phyloP scores from a whole-genome alignment of 1,140 invertebrate species.

The Charaxes varanes region DNA sequence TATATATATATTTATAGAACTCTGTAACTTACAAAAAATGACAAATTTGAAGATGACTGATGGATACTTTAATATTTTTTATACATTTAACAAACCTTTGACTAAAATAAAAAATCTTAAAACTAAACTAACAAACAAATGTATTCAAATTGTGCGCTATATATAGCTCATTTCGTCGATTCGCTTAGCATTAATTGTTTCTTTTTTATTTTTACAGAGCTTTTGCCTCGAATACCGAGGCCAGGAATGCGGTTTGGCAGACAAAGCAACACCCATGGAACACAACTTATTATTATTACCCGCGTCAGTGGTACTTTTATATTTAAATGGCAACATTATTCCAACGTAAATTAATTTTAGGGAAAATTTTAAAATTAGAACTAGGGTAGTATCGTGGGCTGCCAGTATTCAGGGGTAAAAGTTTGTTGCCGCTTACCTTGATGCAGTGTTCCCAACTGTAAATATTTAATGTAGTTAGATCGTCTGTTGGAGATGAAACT shows the following conservation, averaged over 20 bases:
- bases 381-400: constrained; percentile 22
- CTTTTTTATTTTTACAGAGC: constrained; percentile 45
- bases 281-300: constrained; percentile 27
- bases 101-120: too few species aligned
- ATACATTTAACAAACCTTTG: too few species aligned
- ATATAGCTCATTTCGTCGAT: too few species aligned
- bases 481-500: constrained; percentile 31
- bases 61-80: too few species aligned
- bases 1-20: too few species aligned
- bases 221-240: constrained; percentile 59
- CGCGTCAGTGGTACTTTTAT: constrained; percentile 25
- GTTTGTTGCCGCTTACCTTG: constrained; percentile 25
- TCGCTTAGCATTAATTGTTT: constrained; percentile 11
- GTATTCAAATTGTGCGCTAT: too few species aligned
- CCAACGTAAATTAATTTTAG: constrained; percentile 33
- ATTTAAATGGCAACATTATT: constrained; percentile 28
- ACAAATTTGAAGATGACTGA: too few species aligned
- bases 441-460: constrained; percentile 40
- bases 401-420: constrained; percentile 28
- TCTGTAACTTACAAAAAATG: too few species aligned
- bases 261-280: constrained; percentile 21
- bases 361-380: constrained; percentile 35
- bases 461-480: constrained; percentile 36
- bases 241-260: constrained; percentile 43
- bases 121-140: constrained; percentile 17